Conservation (phyloP, 2,888 invertebrate species). For the Drosophila robusta region DNA sequence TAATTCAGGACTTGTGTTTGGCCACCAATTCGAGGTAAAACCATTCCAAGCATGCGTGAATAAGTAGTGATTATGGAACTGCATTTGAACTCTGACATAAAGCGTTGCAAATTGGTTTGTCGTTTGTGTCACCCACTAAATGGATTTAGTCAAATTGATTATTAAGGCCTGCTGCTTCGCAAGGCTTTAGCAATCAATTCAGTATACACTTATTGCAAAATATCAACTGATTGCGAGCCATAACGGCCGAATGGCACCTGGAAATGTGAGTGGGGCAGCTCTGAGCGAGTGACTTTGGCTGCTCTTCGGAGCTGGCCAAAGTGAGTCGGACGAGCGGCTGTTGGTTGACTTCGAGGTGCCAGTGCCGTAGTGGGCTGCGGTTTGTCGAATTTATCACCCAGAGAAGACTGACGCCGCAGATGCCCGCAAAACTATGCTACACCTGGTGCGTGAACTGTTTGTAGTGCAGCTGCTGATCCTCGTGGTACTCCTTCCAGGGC, state of each 20-base stretch:
- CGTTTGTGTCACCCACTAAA: slow-evolving; percentile 34
- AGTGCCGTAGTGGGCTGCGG: slow-evolving; percentile 31
- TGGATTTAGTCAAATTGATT: slow-evolving; percentile 42
- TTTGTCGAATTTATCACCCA: slow-evolving; percentile 69
- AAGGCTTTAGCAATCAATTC: slow-evolving; percentile 42
- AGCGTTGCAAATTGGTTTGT: slow-evolving; percentile 34
- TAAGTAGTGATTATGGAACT: background rate
- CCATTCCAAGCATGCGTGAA: background rate
- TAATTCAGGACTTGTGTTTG: too few relatives aligned
- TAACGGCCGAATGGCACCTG: slow-evolving; percentile 31
- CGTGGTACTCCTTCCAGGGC: slow-evolving; percentile 85
- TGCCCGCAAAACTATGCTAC: slow-evolving; percentile 72
- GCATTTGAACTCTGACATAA: slow-evolving; percentile 8
- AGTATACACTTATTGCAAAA: slow-evolving; percentile 51
- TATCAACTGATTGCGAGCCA: slow-evolving; percentile 56
- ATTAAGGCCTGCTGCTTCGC: slow-evolving; percentile 18
- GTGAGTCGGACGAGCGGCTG: slow-evolving; percentile 28
- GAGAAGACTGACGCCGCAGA: slow-evolving; percentile 42
- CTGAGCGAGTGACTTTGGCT: slow-evolving; percentile 27
- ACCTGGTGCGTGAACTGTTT: slow-evolving; percentile 73
- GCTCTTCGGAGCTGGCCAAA: slow-evolving; percentile 14
- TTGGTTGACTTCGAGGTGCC: slow-evolving; percentile 12
- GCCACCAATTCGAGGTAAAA: background rate
- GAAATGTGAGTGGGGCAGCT: slow-evolving; percentile 12
- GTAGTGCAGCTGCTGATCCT: slow-evolving; percentile 71